Conservation (phyloP, 2,113 vertebrate genomes). For the Bufo gargarizans region DNA sequence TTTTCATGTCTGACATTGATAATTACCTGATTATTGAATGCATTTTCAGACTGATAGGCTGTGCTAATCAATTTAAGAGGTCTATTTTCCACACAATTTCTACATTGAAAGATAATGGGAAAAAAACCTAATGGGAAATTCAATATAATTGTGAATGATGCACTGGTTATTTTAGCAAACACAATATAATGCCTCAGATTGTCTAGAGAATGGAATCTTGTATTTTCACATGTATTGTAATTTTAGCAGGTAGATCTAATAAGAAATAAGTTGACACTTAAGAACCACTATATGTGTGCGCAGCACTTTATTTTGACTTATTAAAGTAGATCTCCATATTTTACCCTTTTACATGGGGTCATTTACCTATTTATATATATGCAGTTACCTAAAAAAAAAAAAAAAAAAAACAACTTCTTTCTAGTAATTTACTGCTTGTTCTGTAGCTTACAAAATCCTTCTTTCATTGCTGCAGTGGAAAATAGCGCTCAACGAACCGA, state of each 20-base stretch:
- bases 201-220: not conserved
- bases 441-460: too few relatives aligned
- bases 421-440: too few relatives aligned
- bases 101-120: conserved; percentile 9
- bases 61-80: conserved; percentile 34
- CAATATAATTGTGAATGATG: conserved; percentile 32
- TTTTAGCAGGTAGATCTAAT: not conserved
- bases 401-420: too few relatives aligned
- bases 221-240: not conserved
- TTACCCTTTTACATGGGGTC: too few relatives aligned
- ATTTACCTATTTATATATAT: too few relatives aligned
- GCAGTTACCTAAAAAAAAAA: too few relatives aligned
- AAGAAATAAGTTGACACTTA: not conserved
- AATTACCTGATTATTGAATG: conserved; percentile 39
- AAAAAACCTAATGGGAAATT: conserved; percentile 40
- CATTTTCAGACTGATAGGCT: conserved; percentile 40
- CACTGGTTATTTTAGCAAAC: not conserved
- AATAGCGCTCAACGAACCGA: too few relatives aligned
- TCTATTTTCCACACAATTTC: conserved; percentile 39
- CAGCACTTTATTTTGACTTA: too few relatives aligned
- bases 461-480: too few relatives aligned
- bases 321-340: too few relatives aligned
- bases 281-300: too few relatives aligned
- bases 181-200: not conserved
- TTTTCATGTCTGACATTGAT: conserved; percentile 44